Conservation (phyloP, 2,888 invertebrate genomes). For the Nephrotoma guestfalica region DNA sequence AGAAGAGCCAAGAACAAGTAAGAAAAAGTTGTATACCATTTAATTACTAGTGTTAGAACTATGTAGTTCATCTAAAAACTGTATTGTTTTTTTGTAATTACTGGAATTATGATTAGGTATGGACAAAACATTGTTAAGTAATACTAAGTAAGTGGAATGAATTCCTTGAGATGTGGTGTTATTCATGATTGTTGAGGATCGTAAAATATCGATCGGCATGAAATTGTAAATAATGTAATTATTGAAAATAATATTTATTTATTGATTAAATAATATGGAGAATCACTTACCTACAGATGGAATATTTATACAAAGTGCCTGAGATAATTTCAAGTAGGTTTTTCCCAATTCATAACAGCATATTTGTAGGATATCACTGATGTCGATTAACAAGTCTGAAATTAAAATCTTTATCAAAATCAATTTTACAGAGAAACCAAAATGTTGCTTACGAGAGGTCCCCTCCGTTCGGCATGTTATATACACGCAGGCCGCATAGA, state of each 20-base stretch:
- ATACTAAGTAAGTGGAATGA: too few species aligned
- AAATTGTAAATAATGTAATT: too few species aligned
- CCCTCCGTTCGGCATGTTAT: slow-evolving; percentile 92
- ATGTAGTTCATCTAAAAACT: too few species aligned
- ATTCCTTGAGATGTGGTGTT: too few species aligned
- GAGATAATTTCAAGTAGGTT: slow-evolving; percentile 77
- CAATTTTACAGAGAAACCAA: slow-evolving; percentile 16
- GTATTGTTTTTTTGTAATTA: too few species aligned
- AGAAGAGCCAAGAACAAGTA: too few species aligned
- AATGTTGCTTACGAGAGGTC: slow-evolving; percentile 71
- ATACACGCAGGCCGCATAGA: slow-evolving; percentile 94
- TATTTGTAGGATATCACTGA: slow-evolving; percentile 93
- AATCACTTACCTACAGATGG: slow-evolving; percentile 67
- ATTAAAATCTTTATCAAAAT: slow-evolving; percentile 18
- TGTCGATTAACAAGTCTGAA: slow-evolving; percentile 85
- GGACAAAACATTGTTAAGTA: too few species aligned
- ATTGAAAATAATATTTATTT: background rate
- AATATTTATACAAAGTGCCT: slow-evolving; percentile 78
- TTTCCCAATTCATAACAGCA: slow-evolving; percentile 92
- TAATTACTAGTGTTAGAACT: too few species aligned
- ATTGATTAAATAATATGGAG: background rate
- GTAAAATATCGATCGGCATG: too few species aligned
- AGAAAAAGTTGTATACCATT: too few species aligned
- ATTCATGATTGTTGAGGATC: too few species aligned
- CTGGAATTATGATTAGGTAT: too few species aligned